Evolutionary conservation across 2,113 vertebrate genomes (phyloP).

Genomic region (Percopsis transmontana): DNA sequence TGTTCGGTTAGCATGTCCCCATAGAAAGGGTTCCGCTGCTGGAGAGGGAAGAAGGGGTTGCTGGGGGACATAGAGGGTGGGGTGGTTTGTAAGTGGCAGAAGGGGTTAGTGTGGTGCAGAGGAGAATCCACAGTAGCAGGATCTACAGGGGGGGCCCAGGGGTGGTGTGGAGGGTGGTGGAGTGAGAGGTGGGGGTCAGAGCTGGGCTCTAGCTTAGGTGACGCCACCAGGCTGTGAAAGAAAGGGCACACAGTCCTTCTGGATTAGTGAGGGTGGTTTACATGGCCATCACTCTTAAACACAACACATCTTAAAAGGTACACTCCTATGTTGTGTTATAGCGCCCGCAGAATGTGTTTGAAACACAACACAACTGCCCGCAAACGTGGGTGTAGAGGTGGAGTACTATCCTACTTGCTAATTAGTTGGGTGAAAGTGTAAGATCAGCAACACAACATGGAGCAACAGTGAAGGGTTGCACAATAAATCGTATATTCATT

Average conservation of each 20-base stretch:
- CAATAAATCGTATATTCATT: too few species aligned
- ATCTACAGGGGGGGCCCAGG: conserved; percentile 47
- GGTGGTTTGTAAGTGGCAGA: conserved; percentile 63
- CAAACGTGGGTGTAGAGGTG: too few species aligned
- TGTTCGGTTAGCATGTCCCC: conserved; percentile 81
- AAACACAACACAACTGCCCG: too few species aligned
- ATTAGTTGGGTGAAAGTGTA: too few species aligned
- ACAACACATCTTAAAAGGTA: background rate
- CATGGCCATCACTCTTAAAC: conserved; percentile 25
- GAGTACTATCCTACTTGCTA: too few species aligned
- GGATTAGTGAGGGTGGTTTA: conserved; percentile 79
- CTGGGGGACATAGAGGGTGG: conserved; percentile 73
- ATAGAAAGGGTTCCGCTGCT: conserved; percentile 89
- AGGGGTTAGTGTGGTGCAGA: conserved; percentile 72
- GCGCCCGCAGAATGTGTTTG: too few species aligned
- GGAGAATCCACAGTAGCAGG: conserved; percentile 41
- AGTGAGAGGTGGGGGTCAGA: conserved; percentile 75
- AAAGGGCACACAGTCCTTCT: conserved; percentile 86
- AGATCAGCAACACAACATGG: too few species aligned
- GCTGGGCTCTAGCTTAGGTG: conserved; percentile 87
- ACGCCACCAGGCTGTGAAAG: conserved; percentile 95
- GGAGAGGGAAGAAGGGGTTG: conserved; percentile 87
- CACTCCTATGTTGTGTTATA: too few species aligned
- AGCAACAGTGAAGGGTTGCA: too few species aligned
- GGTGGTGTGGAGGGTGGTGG: conserved; percentile 56